A percentile compares a stretch with the other conserved stretches of the same genome.
phyloP scores from a whole-genome alignment of 2,113 vertebrate species.

The Condylura cristata region DNA sequence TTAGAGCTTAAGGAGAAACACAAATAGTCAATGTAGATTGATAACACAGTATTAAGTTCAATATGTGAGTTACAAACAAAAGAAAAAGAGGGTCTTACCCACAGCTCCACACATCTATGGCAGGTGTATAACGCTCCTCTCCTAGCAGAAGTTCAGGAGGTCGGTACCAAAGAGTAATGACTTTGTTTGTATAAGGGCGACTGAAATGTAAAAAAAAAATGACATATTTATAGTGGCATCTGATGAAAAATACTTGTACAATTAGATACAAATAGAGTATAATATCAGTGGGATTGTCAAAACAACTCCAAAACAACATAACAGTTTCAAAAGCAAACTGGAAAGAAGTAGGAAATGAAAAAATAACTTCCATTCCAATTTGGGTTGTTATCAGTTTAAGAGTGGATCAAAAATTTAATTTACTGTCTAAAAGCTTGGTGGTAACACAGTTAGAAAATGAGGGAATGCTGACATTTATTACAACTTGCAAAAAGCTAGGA shows the following conservation, averaged over 20 bases:
- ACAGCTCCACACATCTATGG: conserved; percentile 99
- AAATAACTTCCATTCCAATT: conserved; percentile 37
- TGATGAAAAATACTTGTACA: conserved; percentile 15
- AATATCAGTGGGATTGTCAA: not conserved
- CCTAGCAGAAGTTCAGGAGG: conserved; percentile 97
- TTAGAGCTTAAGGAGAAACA: conserved; percentile 5
- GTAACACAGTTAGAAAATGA: not conserved
- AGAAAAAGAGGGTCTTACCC: conserved; percentile 89
- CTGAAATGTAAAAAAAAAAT: conserved; percentile 82
- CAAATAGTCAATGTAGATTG: not conserved
- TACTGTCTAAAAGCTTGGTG: not conserved
- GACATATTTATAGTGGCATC: not conserved
- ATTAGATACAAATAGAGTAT: conserved; percentile 44
- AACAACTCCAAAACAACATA: conserved; percentile 21
- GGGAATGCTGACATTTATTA: not conserved
- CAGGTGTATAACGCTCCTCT: conserved; percentile 97
- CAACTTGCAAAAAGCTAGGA: not conserved
- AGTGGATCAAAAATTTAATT: not conserved
- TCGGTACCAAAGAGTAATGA: conserved; percentile 99
- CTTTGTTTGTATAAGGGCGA: conserved; percentile 99
- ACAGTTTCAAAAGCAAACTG: conserved; percentile 42
- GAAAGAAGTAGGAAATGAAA: not conserved
- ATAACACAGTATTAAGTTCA: conserved; percentile 21
- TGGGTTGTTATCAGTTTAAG: not conserved
- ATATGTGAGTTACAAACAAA: conserved; percentile 43